Evolutionary conservation across 2,113 vertebrate species (phyloP).

Genomic region (Lepus americanus): DNA sequence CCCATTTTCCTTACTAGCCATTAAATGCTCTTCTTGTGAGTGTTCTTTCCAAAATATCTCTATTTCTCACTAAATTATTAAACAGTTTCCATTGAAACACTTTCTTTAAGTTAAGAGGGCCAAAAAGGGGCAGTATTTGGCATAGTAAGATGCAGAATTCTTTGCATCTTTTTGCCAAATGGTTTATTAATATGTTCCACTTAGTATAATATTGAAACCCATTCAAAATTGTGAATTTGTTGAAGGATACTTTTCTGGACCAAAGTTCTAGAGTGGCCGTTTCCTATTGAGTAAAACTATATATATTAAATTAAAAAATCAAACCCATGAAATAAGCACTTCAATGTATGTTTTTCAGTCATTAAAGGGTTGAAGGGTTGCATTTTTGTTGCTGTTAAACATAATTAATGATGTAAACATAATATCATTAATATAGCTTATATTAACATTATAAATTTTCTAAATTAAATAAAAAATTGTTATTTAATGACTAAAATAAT

Average conservation of each 20-base stretch:
- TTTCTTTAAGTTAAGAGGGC: slow-evolving; percentile 56
- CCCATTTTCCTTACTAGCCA: slow-evolving; percentile 41
- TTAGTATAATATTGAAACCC: slow-evolving; percentile 65
- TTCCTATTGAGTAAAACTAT: slow-evolving; percentile 40
- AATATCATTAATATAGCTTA: slow-evolving; percentile 19
- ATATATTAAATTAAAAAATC: not conserved
- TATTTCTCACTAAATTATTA: slow-evolving; percentile 77
- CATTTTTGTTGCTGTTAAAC: not conserved
- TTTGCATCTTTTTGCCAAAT: slow-evolving; percentile 66
- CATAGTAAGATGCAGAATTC: slow-evolving; percentile 28
- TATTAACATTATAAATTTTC: not conserved
- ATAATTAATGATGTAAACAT: not conserved
- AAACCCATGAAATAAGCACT: not conserved
- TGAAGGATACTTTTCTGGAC: not conserved
- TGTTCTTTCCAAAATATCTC: slow-evolving; percentile 75
- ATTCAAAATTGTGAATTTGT: slow-evolving; percentile 60
- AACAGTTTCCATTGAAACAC: slow-evolving; percentile 61
- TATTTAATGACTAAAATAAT: not conserved
- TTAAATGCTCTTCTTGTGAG: slow-evolving; percentile 62
- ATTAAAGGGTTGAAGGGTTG: not conserved
- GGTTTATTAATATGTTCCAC: slow-evolving; percentile 71
- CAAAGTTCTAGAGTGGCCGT: slow-evolving; percentile 19
- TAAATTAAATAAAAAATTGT: slow-evolving; percentile 7
- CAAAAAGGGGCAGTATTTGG: not conserved
- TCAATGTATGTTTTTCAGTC: not conserved